A percentile compares a stretch with the other conserved stretches of the same genome.
Conservation (phyloP, 1,140 invertebrate genomes). For the Cephus cinctus region DNA sequence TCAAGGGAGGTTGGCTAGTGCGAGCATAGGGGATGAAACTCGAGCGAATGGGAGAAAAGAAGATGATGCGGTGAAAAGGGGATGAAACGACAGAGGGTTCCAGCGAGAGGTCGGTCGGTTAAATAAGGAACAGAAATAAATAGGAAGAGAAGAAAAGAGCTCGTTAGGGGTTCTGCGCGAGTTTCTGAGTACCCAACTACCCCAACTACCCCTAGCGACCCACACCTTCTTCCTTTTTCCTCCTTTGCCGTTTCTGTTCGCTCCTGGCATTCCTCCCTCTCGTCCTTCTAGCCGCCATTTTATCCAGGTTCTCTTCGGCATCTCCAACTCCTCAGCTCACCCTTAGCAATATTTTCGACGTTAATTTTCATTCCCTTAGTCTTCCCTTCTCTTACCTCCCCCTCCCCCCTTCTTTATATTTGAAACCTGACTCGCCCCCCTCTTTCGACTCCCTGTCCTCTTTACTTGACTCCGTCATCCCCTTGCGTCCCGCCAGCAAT, state of each 20-base stretch:
- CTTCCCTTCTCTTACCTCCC: no score
- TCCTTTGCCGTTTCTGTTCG: no score
- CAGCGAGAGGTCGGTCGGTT: conserved; percentile 42
- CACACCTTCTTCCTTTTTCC: background rate
- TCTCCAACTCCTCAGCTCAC: no score
- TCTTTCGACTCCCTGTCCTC: no score
- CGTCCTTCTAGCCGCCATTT: no score
- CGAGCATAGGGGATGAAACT: conserved; percentile 7
- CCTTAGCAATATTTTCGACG: conserved; percentile 36
- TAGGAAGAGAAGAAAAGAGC: conserved; percentile 56
- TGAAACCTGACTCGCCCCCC: no score
- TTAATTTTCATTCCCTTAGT: conserved; percentile 37
- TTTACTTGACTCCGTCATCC: no score
- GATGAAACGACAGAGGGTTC: conserved; percentile 15
- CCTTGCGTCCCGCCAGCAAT: no score
- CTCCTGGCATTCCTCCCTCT: no score
- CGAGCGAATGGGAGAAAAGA: conserved; percentile 11
- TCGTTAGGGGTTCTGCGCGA: conserved; percentile 53
- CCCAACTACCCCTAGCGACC: conserved; percentile 30
- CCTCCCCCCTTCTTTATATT: no score
- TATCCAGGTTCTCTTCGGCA: no score
- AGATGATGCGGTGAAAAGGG: conserved; percentile 17
- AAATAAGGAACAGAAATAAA: conserved; percentile 56
- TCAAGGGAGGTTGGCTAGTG: no score
- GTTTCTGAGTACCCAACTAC: conserved; percentile 51